These are phyloP conservation scores for Drosophila paucipuncta DNA, from an alignment of 2,888 invertebrate species.

Conservation along the genomic window DNA sequence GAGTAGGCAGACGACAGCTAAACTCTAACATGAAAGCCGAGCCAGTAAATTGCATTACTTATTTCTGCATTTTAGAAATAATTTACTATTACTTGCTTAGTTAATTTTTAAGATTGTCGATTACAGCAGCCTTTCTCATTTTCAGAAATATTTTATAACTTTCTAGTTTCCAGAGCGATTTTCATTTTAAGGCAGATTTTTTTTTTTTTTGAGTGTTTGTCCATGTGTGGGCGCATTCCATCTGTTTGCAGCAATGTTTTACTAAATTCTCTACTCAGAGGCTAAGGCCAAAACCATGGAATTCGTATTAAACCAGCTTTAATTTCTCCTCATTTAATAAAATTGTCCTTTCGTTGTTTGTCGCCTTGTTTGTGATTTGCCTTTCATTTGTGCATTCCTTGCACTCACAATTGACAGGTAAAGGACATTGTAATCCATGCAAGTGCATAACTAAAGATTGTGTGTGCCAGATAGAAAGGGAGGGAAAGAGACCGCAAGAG, in stretches of 20 bases:
- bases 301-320: constrained; percentile 46
- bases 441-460: constrained; percentile 38
- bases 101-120: background rate
- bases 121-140: background rate
- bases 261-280: constrained; percentile 19
- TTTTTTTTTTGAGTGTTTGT: constrained; percentile 5
- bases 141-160: background rate
- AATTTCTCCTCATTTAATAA: constrained; percentile 55
- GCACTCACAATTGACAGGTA: constrained; percentile 51
- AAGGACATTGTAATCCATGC: constrained; percentile 36
- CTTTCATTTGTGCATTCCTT: constrained; percentile 45
- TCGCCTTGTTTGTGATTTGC: constrained; percentile 48
- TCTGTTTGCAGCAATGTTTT: constrained; percentile 16
- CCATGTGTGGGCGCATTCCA: constrained; percentile 25
- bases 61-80: background rate
- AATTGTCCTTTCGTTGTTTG: constrained; percentile 38
- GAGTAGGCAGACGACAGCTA: background rate
- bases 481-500: background rate
- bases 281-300: constrained; percentile 29
- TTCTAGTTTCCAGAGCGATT: background rate
- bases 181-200: background rate
- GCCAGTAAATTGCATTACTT: background rate
- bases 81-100: background rate
- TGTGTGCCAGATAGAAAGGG: background rate
- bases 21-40: background rate